Evolutionary conservation across 2,113 vertebrate genomes (phyloP).

Genomic region (Gymnarchus niloticus): DNA sequence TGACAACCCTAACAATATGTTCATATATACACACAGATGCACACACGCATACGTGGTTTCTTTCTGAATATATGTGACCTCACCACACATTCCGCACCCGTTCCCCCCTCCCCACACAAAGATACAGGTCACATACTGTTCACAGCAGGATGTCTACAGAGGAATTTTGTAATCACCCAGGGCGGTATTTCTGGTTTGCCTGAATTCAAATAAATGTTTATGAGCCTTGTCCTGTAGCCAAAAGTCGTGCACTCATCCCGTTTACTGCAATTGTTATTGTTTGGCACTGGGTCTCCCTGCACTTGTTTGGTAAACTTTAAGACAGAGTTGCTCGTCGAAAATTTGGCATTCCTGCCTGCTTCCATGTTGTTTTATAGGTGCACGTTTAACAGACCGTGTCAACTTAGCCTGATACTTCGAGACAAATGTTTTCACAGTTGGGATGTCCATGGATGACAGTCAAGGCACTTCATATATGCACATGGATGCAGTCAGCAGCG

Average conservation of each 20-base stretch:
- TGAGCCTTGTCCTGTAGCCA: constrained; percentile 52
- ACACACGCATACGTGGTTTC: not conserved
- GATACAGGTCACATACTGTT: constrained; percentile 9
- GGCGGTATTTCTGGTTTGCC: constrained; percentile 51
- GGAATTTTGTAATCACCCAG: constrained; percentile 37
- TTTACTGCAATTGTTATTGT: constrained; percentile 25
- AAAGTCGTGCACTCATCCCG: constrained; percentile 42
- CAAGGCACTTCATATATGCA: not conserved
- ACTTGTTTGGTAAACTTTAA: constrained; percentile 10
- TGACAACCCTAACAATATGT: not conserved
- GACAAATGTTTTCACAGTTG: not conserved
- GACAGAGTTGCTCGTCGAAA: not conserved
- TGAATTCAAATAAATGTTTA: constrained; percentile 52
- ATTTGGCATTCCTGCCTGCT: not conserved
- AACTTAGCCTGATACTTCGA: not conserved
- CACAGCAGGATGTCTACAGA: constrained; percentile 3
- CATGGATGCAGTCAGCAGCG: not conserved
- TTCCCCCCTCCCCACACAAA: not conserved
- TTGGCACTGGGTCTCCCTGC: constrained; percentile 2
- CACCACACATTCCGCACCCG: not conserved
- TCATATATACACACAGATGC: constrained; percentile 37
- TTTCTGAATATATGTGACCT: not conserved
- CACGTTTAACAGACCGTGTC: not conserved
- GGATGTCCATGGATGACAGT: not conserved
- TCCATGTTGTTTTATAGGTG: not conserved